A percentile compares a stretch with the other conserved stretches of the same genome.
phyloP scores from a whole-genome alignment of 2,113 vertebrate genomes.

The Thermophis baileyi region DNA sequence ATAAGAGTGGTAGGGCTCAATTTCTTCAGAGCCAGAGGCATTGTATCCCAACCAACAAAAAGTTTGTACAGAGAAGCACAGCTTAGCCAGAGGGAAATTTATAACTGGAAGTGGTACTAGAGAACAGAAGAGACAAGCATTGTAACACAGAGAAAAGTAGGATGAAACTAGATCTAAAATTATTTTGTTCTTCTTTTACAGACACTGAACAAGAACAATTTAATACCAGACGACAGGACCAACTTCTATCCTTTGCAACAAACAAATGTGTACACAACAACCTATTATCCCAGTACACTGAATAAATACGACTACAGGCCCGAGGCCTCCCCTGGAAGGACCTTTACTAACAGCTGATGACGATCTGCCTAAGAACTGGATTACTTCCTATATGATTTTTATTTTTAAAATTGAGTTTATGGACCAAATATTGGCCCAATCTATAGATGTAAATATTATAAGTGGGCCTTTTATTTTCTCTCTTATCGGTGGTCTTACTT shows the following conservation, averaged over 20 bases:
- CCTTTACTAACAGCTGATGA: slow-evolving; percentile 95
- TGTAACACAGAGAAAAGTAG: slow-evolving; percentile 35
- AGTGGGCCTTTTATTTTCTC: slow-evolving; percentile 53
- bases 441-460: slow-evolving; percentile 70
- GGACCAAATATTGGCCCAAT: slow-evolving; percentile 61
- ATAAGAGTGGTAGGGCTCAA: slow-evolving; percentile 25
- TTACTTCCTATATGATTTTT: slow-evolving; percentile 57
- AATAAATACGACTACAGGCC: slow-evolving; percentile 94
- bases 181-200: slow-evolving; percentile 62
- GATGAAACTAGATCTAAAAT: slow-evolving; percentile 21
- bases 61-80: not conserved
- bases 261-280: slow-evolving; percentile 97
- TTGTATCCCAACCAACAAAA: not conserved
- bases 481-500: slow-evolving; percentile 58
- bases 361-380: slow-evolving; percentile 50
- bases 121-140: slow-evolving; percentile 40
- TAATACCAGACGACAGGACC: slow-evolving; percentile 92
- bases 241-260: slow-evolving; percentile 94
- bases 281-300: slow-evolving; percentile 91
- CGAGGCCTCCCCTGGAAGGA: slow-evolving; percentile 90
- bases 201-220: slow-evolving; percentile 98
- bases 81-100: slow-evolving; percentile 47
- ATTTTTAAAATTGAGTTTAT: slow-evolving; percentile 63
- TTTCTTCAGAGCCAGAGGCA: slow-evolving; percentile 20
- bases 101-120: slow-evolving; percentile 20